phyloP scores from a whole-genome alignment of 2,113 vertebrate species.

The Tinamus guttatus region DNA sequence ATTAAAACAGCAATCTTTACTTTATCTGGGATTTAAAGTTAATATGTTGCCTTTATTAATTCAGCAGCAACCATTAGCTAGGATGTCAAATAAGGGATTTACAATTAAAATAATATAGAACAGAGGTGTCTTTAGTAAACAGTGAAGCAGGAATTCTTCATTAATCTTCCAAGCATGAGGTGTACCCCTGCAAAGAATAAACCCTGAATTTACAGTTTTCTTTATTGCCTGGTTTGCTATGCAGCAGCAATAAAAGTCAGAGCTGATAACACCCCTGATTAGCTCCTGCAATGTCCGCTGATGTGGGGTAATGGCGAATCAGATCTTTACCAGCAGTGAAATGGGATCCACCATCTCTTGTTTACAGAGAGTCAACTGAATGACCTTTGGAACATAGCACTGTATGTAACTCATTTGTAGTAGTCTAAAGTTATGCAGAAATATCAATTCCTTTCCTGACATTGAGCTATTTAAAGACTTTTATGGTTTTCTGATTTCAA shows the following conservation, averaged over 20 bases:
- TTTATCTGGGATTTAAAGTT: constrained; percentile 83
- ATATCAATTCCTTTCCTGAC: background rate
- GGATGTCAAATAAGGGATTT: constrained; percentile 79
- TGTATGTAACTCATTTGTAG: background rate
- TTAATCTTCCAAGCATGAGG: constrained; percentile 78
- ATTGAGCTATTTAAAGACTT: constrained; percentile 20
- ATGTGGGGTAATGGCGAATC: constrained; percentile 32
- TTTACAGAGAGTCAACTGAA: background rate
- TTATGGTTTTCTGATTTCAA: constrained; percentile 51
- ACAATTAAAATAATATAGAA: constrained; percentile 81
- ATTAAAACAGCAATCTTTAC: constrained; percentile 83
- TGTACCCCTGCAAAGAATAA: constrained; percentile 59
- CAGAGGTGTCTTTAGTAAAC: constrained; percentile 79
- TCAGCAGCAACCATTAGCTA: constrained; percentile 81
- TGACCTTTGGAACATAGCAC: background rate
- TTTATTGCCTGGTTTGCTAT: constrained; percentile 66
- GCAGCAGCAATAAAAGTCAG: constrained; percentile 59
- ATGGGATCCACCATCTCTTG: background rate
- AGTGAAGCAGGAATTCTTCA: constrained; percentile 74
- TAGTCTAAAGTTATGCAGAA: constrained; percentile 25
- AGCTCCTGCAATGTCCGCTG: constrained; percentile 34
- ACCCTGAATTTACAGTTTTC: constrained; percentile 60
- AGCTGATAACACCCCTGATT: constrained; percentile 62
- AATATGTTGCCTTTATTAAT: constrained; percentile 85
- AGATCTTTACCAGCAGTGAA: background rate